phyloP scores from a whole-genome alignment of 2,113 vertebrate genomes.

The Dasyprocta punctata region DNA sequence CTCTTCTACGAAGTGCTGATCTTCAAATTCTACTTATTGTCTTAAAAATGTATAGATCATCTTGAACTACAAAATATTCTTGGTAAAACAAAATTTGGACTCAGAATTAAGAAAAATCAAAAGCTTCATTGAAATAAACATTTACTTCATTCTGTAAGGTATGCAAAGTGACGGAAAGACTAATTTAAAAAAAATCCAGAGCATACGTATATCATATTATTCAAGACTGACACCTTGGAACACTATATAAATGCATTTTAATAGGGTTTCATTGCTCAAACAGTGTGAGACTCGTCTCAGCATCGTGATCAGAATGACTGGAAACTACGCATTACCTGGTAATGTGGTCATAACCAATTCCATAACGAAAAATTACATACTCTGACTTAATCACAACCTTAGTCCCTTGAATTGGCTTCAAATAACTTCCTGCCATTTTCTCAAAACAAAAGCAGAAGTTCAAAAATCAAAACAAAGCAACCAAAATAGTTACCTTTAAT shows the following conservation, averaged over 20 bases:
- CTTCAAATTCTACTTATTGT: not conserved
- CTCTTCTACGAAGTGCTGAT: not conserved
- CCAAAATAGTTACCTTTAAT: not conserved
- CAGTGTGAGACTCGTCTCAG: too few relatives aligned
- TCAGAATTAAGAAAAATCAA: conserved; percentile 39
- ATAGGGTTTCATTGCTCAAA: not conserved
- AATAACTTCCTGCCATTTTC: conserved; percentile 13
- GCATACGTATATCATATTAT: not conserved
- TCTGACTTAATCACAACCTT: not conserved
- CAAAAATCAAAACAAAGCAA: not conserved
- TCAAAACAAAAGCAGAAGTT: conserved; percentile 38
- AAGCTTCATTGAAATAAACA: conserved; percentile 15
- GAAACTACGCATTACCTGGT: not conserved
- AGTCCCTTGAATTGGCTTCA: not conserved
- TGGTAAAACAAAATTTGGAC: conserved; percentile 3
- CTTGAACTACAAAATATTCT: not conserved
- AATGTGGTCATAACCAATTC: not conserved
- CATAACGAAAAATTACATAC: not conserved
- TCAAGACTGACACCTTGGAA: conserved; percentile 23
- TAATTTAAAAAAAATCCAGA: conserved; percentile 36
- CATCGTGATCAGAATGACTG: too few relatives aligned
- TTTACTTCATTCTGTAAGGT: not conserved
- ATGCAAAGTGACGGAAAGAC: not conserved
- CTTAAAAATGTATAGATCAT: conserved; percentile 8
- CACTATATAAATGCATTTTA: not conserved